A percentile compares a stretch with the other conserved stretches of the same genome.
phyloP scores from a whole-genome alignment of 2,797 vertebrate genomes.

The Xiphophorus birchmanni region DNA sequence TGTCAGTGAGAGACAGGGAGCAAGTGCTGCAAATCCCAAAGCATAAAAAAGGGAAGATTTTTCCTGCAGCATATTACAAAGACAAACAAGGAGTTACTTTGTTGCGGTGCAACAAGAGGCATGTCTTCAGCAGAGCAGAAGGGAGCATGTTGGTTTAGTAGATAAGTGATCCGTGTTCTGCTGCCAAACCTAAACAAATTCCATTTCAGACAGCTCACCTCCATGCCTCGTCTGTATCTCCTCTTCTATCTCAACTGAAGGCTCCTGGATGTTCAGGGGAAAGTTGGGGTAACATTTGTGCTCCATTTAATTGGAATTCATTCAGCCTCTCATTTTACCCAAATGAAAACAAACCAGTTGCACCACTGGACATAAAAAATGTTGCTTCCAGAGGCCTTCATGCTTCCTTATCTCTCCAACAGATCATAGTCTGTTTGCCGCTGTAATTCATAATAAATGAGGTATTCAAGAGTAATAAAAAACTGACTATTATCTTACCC shows the following conservation, averaged over 20 bases:
- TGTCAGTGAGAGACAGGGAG: constrained; percentile 58
- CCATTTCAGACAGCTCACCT: constrained; percentile 82
- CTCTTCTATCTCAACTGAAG: constrained; percentile 73
- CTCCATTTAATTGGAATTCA: constrained; percentile 64
- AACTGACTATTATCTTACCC: constrained; percentile 48
- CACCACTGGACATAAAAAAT: constrained; percentile 17
- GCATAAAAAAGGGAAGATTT: constrained; percentile 23
- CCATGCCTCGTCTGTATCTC: constrained; percentile 72
- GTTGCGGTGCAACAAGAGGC: constrained; percentile 66
- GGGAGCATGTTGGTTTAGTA: constrained; percentile 79
- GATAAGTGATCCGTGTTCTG: constrained; percentile 79
- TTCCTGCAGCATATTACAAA: constrained; percentile 67
- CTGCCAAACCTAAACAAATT: constrained; percentile 86
- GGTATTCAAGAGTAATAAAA: constrained; percentile 41
- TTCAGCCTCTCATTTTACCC: constrained; percentile 48
- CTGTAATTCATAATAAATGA: constrained; percentile 46
- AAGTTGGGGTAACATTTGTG: constrained; percentile 52
- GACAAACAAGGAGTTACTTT: constrained; percentile 77
- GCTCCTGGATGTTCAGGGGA: constrained; percentile 69
- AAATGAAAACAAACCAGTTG: constrained; percentile 56
- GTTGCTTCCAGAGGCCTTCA: constrained; percentile 33
- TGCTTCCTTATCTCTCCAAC: constrained; percentile 42
- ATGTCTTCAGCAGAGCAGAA: constrained; percentile 67
- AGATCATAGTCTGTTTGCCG: constrained; percentile 36
- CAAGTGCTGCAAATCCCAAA: constrained; percentile 28